A percentile compares a stretch with the other conserved stretches of the same genome.
phyloP scores from a whole-genome alignment of 2,888 invertebrate genomes.

The Lamellibrachia satsuma region DNA sequence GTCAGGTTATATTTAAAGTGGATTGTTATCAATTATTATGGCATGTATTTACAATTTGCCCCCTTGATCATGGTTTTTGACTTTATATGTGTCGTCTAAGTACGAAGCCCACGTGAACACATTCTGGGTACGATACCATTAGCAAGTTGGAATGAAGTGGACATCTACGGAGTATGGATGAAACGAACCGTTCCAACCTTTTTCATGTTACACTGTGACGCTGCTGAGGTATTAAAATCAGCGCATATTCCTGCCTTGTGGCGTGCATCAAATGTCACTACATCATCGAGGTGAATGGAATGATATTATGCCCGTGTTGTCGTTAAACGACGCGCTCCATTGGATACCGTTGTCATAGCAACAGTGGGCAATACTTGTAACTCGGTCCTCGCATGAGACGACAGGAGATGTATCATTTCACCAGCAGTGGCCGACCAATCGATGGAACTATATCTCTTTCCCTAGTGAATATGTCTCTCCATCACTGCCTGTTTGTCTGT shows the following conservation, averaged over 20 bases:
- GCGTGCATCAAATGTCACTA: background rate
- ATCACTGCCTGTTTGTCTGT: background rate
- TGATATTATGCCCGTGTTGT: background rate
- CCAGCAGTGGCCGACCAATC: background rate
- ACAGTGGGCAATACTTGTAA: background rate
- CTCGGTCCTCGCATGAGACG: background rate
- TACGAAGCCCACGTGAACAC: background rate
- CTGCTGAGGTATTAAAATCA: background rate
- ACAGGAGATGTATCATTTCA: conserved; percentile 17
- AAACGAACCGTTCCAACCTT: background rate
- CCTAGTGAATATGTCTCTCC: background rate
- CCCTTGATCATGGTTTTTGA: no score
- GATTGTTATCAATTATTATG: no score
- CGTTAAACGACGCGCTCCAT: conserved; percentile 4
- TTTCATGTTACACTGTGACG: background rate
- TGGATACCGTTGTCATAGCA: background rate
- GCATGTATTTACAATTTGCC: no score
- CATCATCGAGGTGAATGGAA: background rate
- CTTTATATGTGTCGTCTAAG: no score
- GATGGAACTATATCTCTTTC: background rate
- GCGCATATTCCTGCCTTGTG: background rate
- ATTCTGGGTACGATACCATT: background rate
- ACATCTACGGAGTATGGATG: background rate
- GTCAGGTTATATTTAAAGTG: background rate
- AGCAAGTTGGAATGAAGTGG: background rate